These are phyloP conservation scores for Delia radicum DNA, from an alignment of 1,140 invertebrate species.

Conservation along the genomic window DNA sequence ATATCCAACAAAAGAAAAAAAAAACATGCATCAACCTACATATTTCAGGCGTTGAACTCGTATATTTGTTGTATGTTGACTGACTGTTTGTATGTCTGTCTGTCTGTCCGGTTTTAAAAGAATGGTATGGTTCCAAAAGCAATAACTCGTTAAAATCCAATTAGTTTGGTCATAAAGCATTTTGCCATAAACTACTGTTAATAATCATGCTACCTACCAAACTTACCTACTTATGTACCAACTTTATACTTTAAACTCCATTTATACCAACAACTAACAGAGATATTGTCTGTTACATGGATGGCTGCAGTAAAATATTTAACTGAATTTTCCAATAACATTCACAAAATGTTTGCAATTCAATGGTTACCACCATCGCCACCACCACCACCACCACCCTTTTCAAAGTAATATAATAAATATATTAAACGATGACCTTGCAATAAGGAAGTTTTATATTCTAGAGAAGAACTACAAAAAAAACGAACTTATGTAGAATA, in stretches of 20 bases:
- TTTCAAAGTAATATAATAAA: no score
- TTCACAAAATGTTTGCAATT: not conserved
- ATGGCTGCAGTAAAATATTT: not conserved
- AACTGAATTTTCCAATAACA: not conserved
- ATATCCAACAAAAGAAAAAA: not conserved
- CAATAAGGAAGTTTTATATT: slow-evolving; percentile 11
- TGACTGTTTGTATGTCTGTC: not conserved
- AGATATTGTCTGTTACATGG: not conserved
- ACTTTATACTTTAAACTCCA: no score
- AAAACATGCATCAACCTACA: not conserved
- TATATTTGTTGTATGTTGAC: not conserved
- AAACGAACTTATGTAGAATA: not conserved
- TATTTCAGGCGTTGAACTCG: not conserved
- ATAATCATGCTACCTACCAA: slow-evolving; percentile 9
- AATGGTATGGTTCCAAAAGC: not conserved
- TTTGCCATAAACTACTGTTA: slow-evolving; percentile 22
- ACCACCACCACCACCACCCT: no score
- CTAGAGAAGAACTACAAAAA: no score
- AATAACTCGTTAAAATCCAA: slow-evolving; percentile 23
- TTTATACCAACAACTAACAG: no score
- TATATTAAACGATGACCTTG: slow-evolving; percentile 18
- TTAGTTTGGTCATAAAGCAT: slow-evolving; percentile 21
- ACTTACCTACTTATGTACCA: no score
- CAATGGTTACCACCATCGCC: not conserved
- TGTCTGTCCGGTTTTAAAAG: not conserved